Evolutionary conservation across 1,140 invertebrate species (phyloP).

Genomic region (Drosophila pruinosa): DNA sequence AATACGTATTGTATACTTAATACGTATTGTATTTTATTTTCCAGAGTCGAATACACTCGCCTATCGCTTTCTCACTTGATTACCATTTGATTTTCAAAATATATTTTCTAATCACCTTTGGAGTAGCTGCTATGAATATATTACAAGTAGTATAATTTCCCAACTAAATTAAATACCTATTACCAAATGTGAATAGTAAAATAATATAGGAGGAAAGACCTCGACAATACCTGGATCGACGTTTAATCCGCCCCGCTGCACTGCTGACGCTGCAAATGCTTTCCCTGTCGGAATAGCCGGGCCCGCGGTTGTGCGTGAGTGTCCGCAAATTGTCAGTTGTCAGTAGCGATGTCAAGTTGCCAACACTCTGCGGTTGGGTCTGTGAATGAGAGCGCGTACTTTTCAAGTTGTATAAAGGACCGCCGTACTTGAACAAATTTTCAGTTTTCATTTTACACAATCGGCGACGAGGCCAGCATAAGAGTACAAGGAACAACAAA

Average conservation of each 20-base stretch:
- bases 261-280: constrained; percentile 68
- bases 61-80: no score
- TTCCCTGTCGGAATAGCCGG: constrained; percentile 65
- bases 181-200: no score
- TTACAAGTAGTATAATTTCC: no score
- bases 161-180: no score
- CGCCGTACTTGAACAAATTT: constrained; percentile 72
- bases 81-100: no score
- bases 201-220: no score
- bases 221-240: constrained; percentile 56
- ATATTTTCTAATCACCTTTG: no score
- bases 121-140: no score
- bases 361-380: constrained; percentile 48
- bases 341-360: constrained; percentile 51
- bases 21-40: no score
- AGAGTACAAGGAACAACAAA: constrained; percentile 4
- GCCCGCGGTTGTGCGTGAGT: constrained; percentile 45
- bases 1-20: no score
- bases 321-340: constrained; percentile 63
- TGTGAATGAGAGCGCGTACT: constrained; percentile 66
- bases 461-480: constrained; percentile 19
- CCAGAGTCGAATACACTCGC: no score
- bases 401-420: constrained; percentile 72
- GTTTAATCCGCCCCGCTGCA: constrained; percentile 53
- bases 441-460: constrained; percentile 81